Base-by-base conservation (phyloP, 2,797 vertebrate species). In the Parambassis ranga region DNA sequence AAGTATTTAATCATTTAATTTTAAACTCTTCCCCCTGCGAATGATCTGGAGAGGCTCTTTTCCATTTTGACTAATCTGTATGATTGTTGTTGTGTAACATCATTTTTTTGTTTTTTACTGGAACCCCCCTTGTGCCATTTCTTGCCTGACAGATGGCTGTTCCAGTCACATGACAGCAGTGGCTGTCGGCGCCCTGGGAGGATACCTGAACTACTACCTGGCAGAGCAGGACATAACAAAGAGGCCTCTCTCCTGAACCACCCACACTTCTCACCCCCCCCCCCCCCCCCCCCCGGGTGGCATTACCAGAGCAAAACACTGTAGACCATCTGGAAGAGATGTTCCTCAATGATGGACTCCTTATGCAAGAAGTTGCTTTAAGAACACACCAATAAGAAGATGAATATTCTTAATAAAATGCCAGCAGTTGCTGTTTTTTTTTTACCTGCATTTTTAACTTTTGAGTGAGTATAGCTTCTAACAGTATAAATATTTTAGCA, bases 111-210 rank as follows among this genome's bases (percentile, higher is more conserved):
- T n/a, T n/a, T n/a, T n/a, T n/a, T n/a, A n/a, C n/a, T n/a, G n/a
- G n/a, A 13, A n/a, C 13, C 16, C 8, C 3, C 8, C 10, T 8
- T n/a, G 13, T 10, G 7, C 19, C 10, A 0, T 50, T 31, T 65
- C 30, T 57, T 4, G 3, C 47, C 36, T 44, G 33, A 0, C 86
- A 96, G 95, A 94, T 1, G 93, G 92, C 39, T 95, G 95, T 19
- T 94, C 94, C 51, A 93, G 93, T 82, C 94, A 96, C 85, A 93
- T 90, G 82, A 96, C 94, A 0, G 93, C 90, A 1, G 90, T 93
- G 22, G 93, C 94, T 0, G 93, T 94, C 0, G 92, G 90, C 0
- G 82, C 93, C 6, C 85, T 95, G 50, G 94, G 94, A 0, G 94
- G 94, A 47, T 95, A 93, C 85, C 92, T 96, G 50, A 92, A 92